phyloP scores from a whole-genome alignment of 30 jellyfish, hydroid and myxozoan genomes.

The Hydractinia symbiolongicarpus region DNA sequence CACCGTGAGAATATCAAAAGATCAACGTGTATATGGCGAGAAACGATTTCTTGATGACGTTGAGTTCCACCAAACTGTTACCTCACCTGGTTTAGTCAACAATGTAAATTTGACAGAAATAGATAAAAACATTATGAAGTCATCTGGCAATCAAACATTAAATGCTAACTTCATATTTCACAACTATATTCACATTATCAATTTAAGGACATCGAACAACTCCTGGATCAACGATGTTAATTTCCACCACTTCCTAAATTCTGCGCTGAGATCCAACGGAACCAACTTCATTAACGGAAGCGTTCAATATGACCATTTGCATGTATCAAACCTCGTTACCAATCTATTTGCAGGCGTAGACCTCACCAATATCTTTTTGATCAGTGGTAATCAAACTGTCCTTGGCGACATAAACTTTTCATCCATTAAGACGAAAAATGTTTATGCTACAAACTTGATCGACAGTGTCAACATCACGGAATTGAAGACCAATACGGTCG shows the following conservation, averaged over 20 bases:
- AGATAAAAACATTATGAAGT: slow-evolving; percentile 41
- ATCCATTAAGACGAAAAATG: slow-evolving; percentile 10
- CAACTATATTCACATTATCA: slow-evolving; percentile 22
- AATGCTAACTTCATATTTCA: slow-evolving; percentile 31
- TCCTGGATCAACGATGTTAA: slow-evolving; percentile 30
- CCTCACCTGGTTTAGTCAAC: slow-evolving; percentile 61
- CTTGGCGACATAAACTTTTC: slow-evolving; percentile 35
- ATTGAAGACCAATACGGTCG: slow-evolving; percentile 32
- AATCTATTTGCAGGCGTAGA: slow-evolving; percentile 42
- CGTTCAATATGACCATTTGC: slow-evolving; percentile 25
- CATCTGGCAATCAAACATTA: slow-evolving; percentile 44
- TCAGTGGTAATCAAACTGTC: slow-evolving; percentile 50
- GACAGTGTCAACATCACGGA: slow-evolving; percentile 54
- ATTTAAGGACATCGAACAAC: slow-evolving; percentile 15
- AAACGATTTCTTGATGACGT: slow-evolving; percentile 43
- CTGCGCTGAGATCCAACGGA: slow-evolving; percentile 31
- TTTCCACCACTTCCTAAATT: slow-evolving; percentile 32
- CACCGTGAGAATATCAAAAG: slow-evolving; percentile 44
- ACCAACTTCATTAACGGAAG: slow-evolving; percentile 39
- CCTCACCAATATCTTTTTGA: slow-evolving; percentile 37
- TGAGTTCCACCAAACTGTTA: slow-evolving; percentile 33
- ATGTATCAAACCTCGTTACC: slow-evolving; percentile 15
- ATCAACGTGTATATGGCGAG: slow-evolving; percentile 49
- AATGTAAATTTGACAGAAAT: slow-evolving; percentile 38
- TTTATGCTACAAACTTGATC: slow-evolving; percentile 33